Evolutionary conservation across 2,888 invertebrate species (phyloP), one percentile per base, ranked within the genome.

Genomic region (Hyalella azteca): DNA sequence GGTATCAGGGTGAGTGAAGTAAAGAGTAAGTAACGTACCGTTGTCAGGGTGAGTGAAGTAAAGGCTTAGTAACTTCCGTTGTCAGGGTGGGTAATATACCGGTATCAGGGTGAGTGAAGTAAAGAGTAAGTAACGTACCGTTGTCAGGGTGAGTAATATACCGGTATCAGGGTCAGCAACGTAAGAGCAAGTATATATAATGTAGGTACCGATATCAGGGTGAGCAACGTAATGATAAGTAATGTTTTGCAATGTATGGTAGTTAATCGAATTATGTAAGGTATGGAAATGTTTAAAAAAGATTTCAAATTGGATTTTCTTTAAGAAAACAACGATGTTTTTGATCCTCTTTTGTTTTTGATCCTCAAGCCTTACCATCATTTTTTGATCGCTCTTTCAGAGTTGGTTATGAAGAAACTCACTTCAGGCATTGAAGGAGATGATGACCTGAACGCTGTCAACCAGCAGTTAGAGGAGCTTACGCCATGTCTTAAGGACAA

Each of bases 361-460:
- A 45, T 11, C 7, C 7, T 7, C 15, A 11, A 7, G 15, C 9
- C 15, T 45, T 22, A 26, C 22, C 4, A 5, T 2, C 3, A 5
- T 54, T 4, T 7, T 15, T 9, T 54, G 3, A 3, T 54, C 54
- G 4, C 85, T 85, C 85, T 88, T 88, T 60, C 87, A 93, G 93
- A 92, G 89, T 88, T 91, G 85, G 92, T 93, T 0, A 88, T 92
- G 19, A 90, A 91, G 86, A 89, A 91, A 85, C 87, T 93, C 83
- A 54, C 22, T 5, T 91, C 86, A 15, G 83, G 90, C 85, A 88
- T 89, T 19, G 89, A 90, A 13, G 88, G 89, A 26, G 89, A 89
- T 26, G 87, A 88, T 50, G 87, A 87, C 19, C 91, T 91, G 85
- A 88, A 88, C n/a, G 90, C 90, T 83, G 87, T 88, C 45, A 89